Percentiles rank a stretch among this genome's conserved stretches.
Conservation (phyloP, 2,113 vertebrate genomes). For the Hemichromis elongatus region DNA sequence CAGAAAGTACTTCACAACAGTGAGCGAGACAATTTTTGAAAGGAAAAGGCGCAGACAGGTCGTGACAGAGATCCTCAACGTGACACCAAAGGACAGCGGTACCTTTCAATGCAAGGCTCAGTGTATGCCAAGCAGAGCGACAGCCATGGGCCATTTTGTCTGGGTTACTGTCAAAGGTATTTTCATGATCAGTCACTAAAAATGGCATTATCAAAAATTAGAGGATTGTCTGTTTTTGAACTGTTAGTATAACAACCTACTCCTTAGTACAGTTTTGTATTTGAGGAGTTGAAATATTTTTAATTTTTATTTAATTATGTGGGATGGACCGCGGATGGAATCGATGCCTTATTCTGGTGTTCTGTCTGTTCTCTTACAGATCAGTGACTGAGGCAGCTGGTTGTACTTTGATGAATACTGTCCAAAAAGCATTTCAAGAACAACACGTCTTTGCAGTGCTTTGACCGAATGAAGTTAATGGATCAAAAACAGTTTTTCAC, state of each 20-base stretch:
- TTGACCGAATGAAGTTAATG: neutral
- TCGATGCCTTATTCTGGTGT: neutral
- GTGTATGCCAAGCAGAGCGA: fast-evolving
- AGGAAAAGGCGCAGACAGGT: neutral
- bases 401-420: neutral
- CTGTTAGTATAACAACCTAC: neutral
- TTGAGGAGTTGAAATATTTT: neutral
- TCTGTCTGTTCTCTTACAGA: neutral
- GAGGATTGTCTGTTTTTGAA: neutral
- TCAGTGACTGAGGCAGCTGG: neutral
- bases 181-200: too few relatives aligned
- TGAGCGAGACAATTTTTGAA: neutral
- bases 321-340: fast-evolving
- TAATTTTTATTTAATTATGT: neutral
- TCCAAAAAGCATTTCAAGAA: neutral
- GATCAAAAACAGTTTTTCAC: neutral
- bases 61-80: constrained; percentile 14
- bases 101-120: neutral
- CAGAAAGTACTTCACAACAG: constrained; percentile 13
- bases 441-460: neutral
- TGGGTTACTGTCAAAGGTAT: neutral
- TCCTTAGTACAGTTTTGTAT: neutral
- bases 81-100: neutral
- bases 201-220: neutral
- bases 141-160: constrained; percentile 19